Base-by-base conservation (phyloP, 2,888 invertebrate species). In the Troides aeacus region DNA sequence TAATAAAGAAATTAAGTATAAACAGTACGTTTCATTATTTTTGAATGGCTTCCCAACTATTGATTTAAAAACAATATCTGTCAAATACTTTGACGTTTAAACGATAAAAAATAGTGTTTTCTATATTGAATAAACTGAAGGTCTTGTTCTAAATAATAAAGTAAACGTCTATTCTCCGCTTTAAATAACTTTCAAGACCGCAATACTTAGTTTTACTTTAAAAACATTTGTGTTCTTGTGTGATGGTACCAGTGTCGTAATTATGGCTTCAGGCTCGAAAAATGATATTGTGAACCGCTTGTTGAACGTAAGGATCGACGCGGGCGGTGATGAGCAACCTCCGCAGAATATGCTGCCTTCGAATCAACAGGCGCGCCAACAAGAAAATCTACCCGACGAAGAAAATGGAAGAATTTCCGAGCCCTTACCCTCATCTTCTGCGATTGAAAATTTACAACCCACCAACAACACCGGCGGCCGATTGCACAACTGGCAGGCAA, bases 401-500 rank as follows among this genome's bases (percentile, higher is more conserved):
- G 92, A 90, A 0, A 81, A 74, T 24, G 81, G 80, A 0, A 88
- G 86, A 18, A 69, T 79, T 2, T 82, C 73, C 69, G 90, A 90
- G 42, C 82, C 88, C 4, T 74, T 77, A 24, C 82, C 89, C 2
- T 88, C 90, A 1, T 80, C 81, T 1, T 79, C 79, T 3, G 82
- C 87, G 8, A 88, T 88, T 72, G 91, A 92, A 68, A 90, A 89
- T 70, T 75, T 90, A 1, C 90, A 88, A 73, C 90, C 88, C 0
- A 84, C 86, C 0, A 91, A 90, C 74, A 90, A 88, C 77, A 84
- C 86, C 0, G 90, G 89, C n/a, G 89, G 90, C 2, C 87, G 92
- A 24, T 79, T 92, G 2, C 94, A 94, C 82, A 95, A 95, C 81
- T 95, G 95, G 95, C 96, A 97, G 84, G 95, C 96, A 36, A 95